Base-by-base conservation (phyloP, 1,140 invertebrate species). In the Neodiprion fabricii region DNA sequence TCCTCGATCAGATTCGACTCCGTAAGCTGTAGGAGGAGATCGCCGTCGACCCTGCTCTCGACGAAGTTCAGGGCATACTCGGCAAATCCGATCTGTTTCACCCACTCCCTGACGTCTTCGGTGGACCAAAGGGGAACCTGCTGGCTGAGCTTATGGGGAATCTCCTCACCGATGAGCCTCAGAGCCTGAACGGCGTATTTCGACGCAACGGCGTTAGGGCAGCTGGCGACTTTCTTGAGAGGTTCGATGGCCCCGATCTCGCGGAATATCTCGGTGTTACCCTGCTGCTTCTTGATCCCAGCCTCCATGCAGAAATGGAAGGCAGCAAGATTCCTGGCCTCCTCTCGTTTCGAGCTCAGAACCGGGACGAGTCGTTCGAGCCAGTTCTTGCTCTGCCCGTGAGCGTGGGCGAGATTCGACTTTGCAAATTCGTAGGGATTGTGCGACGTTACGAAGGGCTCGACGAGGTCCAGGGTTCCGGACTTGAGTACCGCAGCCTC, bases 251-350 rank as follows among this genome's bases (percentile, higher is more conserved):
- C 98, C 70, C 96, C 96, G 76, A 99, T 99, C 85, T 98, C 96
- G 72, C 93, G 91, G 84, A 99, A 99, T 80, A 98, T 95, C 85
- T 96, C 94, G 0, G 97, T 95, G 76, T 98, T 97, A 12, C 96
- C 96, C 87, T 99, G 98, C 79, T 97, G 94, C 80, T 98, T 95
- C 83, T 99, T 99, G 53, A 99, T 99, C 11, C 96, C 96, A 3
- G 98, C 98, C 87, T 99, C 98, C 97, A 99, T 99, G 82, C 97
- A 99, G 85, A 99, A 99, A 85, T 99, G 98, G 86, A 99, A 99
- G 47, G 98, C 97, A 0, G 98, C 98, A 72, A 99, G 86, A 83
- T 98, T 98, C 77, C 97, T 92, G 0, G 98, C 98, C 87, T 99
- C 98, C 83, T 98, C 96, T 72, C 98, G 90, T 85, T 99, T 97